Evolutionary conservation across 2,797 vertebrate genomes (phyloP).

Genomic region (Crypturellus tataupa): DNA sequence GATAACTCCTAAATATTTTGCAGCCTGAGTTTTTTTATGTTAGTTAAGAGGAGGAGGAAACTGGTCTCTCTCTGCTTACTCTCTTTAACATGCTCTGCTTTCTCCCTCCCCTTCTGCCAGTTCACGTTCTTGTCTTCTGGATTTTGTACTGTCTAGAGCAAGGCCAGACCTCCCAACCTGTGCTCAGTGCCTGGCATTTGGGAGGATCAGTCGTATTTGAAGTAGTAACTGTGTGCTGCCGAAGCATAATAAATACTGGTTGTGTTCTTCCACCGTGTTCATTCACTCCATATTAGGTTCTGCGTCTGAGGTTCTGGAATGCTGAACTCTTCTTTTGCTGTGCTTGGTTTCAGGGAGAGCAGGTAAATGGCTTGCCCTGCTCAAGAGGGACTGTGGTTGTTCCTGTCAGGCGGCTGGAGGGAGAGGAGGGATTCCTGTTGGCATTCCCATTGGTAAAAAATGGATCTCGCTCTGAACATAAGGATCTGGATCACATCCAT

Average conservation of each 20-base stretch:
- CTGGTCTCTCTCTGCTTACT: slow-evolving; percentile 40
- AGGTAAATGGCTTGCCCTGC: slow-evolving; percentile 47
- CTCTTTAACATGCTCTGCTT: slow-evolving; percentile 24
- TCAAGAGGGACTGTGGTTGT: slow-evolving; percentile 51
- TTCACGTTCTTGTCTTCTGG: not conserved
- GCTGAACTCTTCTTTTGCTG: slow-evolving; percentile 42
- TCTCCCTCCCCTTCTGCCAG: not conserved
- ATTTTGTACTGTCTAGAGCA: not conserved
- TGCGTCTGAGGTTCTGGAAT: slow-evolving; percentile 46
- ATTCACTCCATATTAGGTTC: not conserved
- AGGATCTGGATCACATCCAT: not conserved
- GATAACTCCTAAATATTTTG: not conserved
- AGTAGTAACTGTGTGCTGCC: not conserved
- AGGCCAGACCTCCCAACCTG: not conserved
- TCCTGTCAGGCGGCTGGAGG: not conserved
- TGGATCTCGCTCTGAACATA: not conserved
- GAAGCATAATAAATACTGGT: not conserved
- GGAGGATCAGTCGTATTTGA: not conserved
- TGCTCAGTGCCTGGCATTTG: not conserved
- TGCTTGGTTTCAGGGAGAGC: slow-evolving; percentile 32
- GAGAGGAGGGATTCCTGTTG: not conserved
- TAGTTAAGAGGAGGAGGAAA: not conserved
- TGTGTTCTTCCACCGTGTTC: not conserved
- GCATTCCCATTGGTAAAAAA: not conserved
- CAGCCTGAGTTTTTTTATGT: not conserved